Conservation (phyloP, 2,888 invertebrate species). For the Ariolimax columbianus region DNA sequence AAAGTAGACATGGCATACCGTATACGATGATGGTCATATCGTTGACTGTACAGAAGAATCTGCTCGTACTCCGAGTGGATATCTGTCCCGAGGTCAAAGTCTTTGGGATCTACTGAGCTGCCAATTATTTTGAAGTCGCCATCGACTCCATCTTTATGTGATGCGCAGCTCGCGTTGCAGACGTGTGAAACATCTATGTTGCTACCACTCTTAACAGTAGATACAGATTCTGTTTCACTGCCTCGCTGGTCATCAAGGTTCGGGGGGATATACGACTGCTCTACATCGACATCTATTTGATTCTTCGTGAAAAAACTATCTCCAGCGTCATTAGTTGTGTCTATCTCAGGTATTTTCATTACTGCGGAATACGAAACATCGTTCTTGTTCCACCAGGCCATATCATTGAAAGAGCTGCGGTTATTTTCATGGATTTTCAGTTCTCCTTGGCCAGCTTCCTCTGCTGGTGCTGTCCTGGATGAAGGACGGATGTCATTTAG, state of each 20-base stretch:
- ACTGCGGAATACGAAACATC: constrained; percentile 23
- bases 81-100: constrained; percentile 67
- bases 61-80: constrained; percentile 90
- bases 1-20: constrained; percentile 87
- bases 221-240: constrained; percentile 66
- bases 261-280: constrained; percentile 9
- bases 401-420: background rate
- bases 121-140: constrained; percentile 51
- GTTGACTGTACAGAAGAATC: constrained; percentile 88
- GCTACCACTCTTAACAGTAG: constrained; percentile 63
- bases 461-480: too few relatives aligned
- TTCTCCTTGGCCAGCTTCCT: background rate
- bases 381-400: constrained; percentile 25
- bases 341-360: background rate
- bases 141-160: constrained; percentile 4
- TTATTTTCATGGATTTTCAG: background rate
- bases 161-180: background rate
- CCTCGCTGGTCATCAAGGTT: constrained; percentile 53
- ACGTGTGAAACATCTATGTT: background rate
- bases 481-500: background rate
- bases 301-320: background rate
- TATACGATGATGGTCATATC: constrained; percentile 87
- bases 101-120: constrained; percentile 13
- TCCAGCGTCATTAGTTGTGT: background rate
- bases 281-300: background rate